Evolutionary conservation across 2,113 vertebrate genomes (phyloP).

Genomic region (Seriola quinqueradiata): DNA sequence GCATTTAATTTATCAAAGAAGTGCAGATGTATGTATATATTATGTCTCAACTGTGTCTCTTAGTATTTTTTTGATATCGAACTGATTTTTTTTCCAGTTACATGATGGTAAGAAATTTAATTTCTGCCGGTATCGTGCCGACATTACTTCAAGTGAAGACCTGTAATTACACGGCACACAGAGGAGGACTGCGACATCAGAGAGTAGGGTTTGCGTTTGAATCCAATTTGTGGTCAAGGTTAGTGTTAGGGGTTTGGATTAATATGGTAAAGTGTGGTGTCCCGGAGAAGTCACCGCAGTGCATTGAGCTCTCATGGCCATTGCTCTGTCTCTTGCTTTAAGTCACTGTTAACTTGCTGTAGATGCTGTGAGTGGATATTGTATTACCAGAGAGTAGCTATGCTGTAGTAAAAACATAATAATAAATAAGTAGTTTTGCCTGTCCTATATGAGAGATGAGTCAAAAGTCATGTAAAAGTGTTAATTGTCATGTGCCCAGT

Average conservation of each 20-base stretch:
- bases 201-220: background rate
- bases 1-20: background rate
- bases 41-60: background rate
- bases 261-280: too few relatives aligned
- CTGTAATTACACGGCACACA: background rate
- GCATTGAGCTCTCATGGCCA: too few relatives aligned
- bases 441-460: background rate
- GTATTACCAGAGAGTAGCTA: too few relatives aligned
- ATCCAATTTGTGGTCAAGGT: too few relatives aligned
- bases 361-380: too few relatives aligned
- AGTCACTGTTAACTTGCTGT: too few relatives aligned
- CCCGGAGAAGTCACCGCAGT: too few relatives aligned
- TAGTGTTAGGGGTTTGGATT: too few relatives aligned
- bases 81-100: background rate
- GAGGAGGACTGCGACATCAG: background rate
- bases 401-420: too few relatives aligned
- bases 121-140: background rate
- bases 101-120: background rate
- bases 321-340: too few relatives aligned
- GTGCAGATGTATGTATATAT: background rate
- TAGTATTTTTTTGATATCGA: background rate
- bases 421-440: too few relatives aligned
- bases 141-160: background rate
- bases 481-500: background rate
- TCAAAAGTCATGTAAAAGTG: background rate